Evolutionary conservation across 2,888 invertebrate species (phyloP), one percentile per base, ranked within the genome.

Genomic region (Pteria penguin): DNA sequence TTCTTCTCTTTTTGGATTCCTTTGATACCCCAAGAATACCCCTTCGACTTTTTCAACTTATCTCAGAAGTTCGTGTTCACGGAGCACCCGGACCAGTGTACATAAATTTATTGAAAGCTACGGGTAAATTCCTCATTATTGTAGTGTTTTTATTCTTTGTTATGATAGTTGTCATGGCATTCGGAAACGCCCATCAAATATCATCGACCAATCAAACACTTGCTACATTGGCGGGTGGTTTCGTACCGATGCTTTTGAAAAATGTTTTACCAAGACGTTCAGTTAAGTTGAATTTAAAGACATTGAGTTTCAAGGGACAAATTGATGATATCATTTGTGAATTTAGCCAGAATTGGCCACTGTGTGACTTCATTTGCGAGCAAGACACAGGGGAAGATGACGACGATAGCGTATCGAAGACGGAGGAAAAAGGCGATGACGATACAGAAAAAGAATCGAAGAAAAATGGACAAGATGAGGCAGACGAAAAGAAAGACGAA

Each of bases 11-110:
- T 71, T 76, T 91, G 8, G 91, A 91, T 75, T 89, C 84, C 18
- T 85, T 82, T 57, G 90, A 91, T 74, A 89, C 88, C 1, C 89
- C 90, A 0, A 82, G 90, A 74, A 89, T 91, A 71, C 91, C 91
- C 1, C 79, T 88, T 22, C 81, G 87, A 22, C 78, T 91, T 18
- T 91, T 91, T 76, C 85, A 90, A 66, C 84, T 82, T 65, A 74
- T 90, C 4, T 91, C 91, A 71, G 84, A 90, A 65, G 86, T 90
- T 0, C 80, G 89, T 29, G 88, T 89, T 1, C 87, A 89, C 33
- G 90, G 90, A 3, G 90, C 89, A 2, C 91, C 91, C 0, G 91
- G 91, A 0, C 90, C 90, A 0, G 88, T 90, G 0, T 89, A 90
- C 76, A 79, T 87, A n/a, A 90, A 89, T 72, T 82, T 91, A 1